Conservation (phyloP, 2,113 vertebrate species). For the Chamaea fasciata region DNA sequence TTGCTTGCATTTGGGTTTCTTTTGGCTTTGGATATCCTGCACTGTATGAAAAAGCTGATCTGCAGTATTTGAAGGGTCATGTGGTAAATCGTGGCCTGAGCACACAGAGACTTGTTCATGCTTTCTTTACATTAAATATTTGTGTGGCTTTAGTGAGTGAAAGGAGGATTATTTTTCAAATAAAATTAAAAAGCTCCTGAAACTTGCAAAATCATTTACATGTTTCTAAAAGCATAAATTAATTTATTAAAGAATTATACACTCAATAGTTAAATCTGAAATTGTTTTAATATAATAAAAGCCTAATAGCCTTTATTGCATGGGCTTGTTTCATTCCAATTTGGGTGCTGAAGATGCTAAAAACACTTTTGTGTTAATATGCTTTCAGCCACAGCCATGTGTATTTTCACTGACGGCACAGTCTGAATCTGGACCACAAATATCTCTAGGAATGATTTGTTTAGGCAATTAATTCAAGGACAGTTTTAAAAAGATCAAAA, state of each 20-base stretch:
- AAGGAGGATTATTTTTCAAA: background rate
- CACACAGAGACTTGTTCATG: fast-evolving
- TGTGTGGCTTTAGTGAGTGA: background rate
- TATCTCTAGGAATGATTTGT: background rate
- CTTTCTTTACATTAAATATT: background rate
- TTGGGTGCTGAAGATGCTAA: background rate
- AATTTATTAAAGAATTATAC: background rate
- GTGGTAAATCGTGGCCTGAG: background rate
- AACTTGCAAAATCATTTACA: background rate
- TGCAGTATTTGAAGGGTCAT: background rate
- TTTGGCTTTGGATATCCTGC: background rate
- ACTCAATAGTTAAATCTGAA: background rate
- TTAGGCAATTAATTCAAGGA: background rate
- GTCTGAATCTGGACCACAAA: background rate
- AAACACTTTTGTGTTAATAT: background rate
- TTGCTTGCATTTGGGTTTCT: background rate
- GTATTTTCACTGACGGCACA: background rate
- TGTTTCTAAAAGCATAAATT: background rate
- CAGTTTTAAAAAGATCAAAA: background rate
- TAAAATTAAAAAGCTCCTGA: background rate
- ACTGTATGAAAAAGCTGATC: background rate
- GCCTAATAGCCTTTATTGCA: background rate
- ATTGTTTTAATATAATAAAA: background rate
- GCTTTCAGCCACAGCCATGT: fast-evolving
- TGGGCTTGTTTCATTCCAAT: background rate